Evolutionary conservation across 1,140 invertebrate genomes (phyloP), one percentile per base, ranked within the genome.

Genomic region (Phocides pigmalion): DNA sequence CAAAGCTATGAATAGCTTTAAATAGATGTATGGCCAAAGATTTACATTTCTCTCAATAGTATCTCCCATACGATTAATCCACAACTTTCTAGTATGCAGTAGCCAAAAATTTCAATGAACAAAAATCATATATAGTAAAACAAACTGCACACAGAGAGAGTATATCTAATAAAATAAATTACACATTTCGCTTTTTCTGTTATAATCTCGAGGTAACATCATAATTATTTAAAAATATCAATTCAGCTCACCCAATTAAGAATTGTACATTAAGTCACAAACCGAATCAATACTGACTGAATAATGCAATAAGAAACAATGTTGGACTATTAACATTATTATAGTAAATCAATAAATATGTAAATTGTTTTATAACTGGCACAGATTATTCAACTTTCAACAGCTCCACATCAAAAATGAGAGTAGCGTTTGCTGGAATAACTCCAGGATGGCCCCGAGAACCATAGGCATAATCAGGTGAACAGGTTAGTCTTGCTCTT

Each of bases 341-440:
- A 22, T 19, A 44, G 3, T 28, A 12, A 63, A 62, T 6, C 16
- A 61, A 12, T 17, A 39, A 53, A 53, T 37, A 37, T 32, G 20
- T 17, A 17, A 19, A 39, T 20, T 39, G 19, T n/a, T 54, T 42
- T 22, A 12, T 49, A 15, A 25, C n/a, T 49, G 20, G 20, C 20
- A 25, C 12, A 5, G 3, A n/a, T 35, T 50, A 87, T 78, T 89
- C 84, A 59, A 89, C 86, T 67, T 75, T 70, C 42, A 89, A 73
- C 35, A 99, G 92, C 92, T 99, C 98, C 70, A 99, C 98, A 90
- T 99, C 98, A 87, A 99, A 99, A 80, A 98, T 97, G 25, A 99
- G 93, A 53, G 96, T 97, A 12, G 98, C 93, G 93, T 99, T 98
- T 69, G 97, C 97, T 73, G 98, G 98, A 87, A 99, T 99, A 90